Base-by-base conservation (phyloP, 1,140 invertebrate species). In the Bombus breviceps region DNA sequence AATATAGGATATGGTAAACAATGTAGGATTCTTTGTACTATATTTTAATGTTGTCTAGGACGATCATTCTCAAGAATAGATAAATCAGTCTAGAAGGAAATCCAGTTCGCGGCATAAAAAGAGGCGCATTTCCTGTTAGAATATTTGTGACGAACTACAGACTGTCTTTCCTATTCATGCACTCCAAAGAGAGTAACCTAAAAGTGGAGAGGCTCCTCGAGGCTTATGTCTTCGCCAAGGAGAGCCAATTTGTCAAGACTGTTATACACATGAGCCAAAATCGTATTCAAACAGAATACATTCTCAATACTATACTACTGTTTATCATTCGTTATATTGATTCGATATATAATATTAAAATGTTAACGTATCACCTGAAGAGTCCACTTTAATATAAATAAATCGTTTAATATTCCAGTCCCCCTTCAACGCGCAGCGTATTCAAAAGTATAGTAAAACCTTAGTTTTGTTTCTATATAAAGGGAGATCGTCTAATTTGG, bases 161-260 rank as follows among this genome's bases (percentile, higher is more conserved):
- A 75, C 32, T 34, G 73, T 75, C 73, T 53, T 34, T 53, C 34
- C 73, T 53, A 75, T 75, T 75, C 73, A 18, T 75, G 43, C 43
- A 13, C n/a, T 66, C 39, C 28, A 37, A 34, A 39, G 41, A 75
- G 73, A 53, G 73, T 34, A 34, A 6, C 73, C 22, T 75, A 75
- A 25, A 75, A 75, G 73, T 53, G 41, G 5, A 75, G 73, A 57
- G 73, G 43, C 73, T n/a, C 18, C 32, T 75, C 10, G 43, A 53
- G 73, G 43, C 15, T 34, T 75, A 25, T 53, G 32, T 41, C 15
- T 73, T 75, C 73, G 43, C 43, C 43, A 18, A 53, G 43, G 15
- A 75, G 73, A 53, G 32, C 9, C 43, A 75, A 75, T 73, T 73
- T 43, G 71, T 73, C 39, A 73, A 28, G 71, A 22, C 39, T 43